phyloP scores from a whole-genome alignment of 2,888 invertebrate genomes.

The Nomada ruficornis region DNA sequence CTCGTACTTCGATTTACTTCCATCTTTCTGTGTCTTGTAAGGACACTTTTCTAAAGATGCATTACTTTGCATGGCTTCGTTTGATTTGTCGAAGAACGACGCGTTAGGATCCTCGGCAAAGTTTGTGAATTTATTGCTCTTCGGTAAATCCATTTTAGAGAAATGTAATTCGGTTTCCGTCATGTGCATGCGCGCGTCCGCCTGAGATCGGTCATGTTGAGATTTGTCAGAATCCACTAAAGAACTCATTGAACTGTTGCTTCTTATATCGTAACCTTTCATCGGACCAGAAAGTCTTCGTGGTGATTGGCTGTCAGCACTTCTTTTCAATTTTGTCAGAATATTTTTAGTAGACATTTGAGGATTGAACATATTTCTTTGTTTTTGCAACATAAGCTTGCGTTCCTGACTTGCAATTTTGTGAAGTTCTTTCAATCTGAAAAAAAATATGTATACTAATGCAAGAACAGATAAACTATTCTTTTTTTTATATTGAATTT shows the following conservation, averaged over 20 bases:
- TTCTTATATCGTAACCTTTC: slow-evolving; percentile 85
- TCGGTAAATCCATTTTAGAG: slow-evolving; percentile 66
- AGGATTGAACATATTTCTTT: slow-evolving; percentile 86
- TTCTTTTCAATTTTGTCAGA: slow-evolving; percentile 85
- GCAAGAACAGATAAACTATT: not conserved
- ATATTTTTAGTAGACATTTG: slow-evolving; percentile 85
- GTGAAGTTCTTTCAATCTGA: slow-evolving; percentile 85
- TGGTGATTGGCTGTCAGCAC: slow-evolving; percentile 83
- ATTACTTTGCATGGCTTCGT: slow-evolving; percentile 45
- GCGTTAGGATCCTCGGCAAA: slow-evolving; percentile 65
- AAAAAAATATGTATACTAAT: slow-evolving; percentile 23
- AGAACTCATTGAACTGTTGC: slow-evolving; percentile 83
- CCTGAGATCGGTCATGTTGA: slow-evolving; percentile 79
- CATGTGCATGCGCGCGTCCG: slow-evolving; percentile 72
- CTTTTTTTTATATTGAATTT: not conserved
- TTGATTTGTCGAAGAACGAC: slow-evolving; percentile 57
- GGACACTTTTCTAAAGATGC: slow-evolving; percentile 47
- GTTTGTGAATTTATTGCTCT: slow-evolving; percentile 57
- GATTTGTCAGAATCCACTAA: slow-evolving; percentile 83
- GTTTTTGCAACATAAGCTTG: slow-evolving; percentile 85
- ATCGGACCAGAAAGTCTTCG: slow-evolving; percentile 85
- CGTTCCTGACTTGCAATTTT: slow-evolving; percentile 86
- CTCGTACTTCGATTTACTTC: slow-evolving; percentile 75
- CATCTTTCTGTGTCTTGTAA: slow-evolving; percentile 45
- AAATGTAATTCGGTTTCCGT: slow-evolving; percentile 73